Base-by-base conservation (phyloP, 2,888 invertebrate species). In the Melikaiella ostensackeni region DNA sequence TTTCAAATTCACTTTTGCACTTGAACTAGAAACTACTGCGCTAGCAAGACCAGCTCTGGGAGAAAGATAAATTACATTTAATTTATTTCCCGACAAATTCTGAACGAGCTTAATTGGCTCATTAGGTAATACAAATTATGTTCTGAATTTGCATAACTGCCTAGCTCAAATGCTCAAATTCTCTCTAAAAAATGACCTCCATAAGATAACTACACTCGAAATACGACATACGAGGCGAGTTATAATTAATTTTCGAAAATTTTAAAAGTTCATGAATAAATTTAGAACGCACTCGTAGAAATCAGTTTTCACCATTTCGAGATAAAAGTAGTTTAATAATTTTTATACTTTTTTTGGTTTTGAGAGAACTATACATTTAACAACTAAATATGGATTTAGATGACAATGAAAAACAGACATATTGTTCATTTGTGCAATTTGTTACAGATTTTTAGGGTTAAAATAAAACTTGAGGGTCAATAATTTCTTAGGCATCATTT, bases 121-220 rank as follows among this genome's bases (percentile, higher is more conserved):
- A 27, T 66, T 46, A 66, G 27, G 27, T 46, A 66, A 66, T 66
- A 24, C 38, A 66, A 66, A 46, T 66, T 66, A 27, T 27, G 8
- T 27, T 66, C 27, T 66, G 27, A 46, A 66, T 66, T 46, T 66
- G n/a, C 8, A 42, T 16, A n/a, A 50, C 50, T n/a, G n/a, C 3
- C 50, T 9, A 1, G 1, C 2, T 2, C 2, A 50, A 50, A n/a
- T 50, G 50, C n/a, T 42, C 27, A 46, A 46, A 66, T 66, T 66
- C 19, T 24, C 27, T 21, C 24, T 66, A 16, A 46, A 46, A 66
- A 66, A 66, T 27, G 3, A 66, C 42, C 35, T 64, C 16, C 24
- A 64, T 38, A 62, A 35, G 13, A n/a, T 42, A 21, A 35, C 8
- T n/a, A 9, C 11, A n/a, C 64, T 24, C n/a, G 64, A 42, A 38